Conservation (phyloP, 2,888 invertebrate genomes). For the Seira sanloemensis region DNA sequence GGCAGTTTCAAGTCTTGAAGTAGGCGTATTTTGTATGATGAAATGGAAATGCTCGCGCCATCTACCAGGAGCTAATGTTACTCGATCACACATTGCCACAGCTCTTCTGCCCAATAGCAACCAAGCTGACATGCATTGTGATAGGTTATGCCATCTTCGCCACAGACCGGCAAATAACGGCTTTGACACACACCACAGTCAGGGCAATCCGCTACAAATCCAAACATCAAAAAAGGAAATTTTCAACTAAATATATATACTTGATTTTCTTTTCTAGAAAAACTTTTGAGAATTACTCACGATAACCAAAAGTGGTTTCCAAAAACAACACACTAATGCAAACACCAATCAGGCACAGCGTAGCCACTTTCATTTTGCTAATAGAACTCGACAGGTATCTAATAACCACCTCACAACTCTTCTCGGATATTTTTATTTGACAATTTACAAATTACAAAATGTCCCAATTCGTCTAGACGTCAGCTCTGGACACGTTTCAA, state of each 20-base stretch:
- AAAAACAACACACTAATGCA: conserved; percentile 4
- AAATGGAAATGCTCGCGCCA: too few species aligned
- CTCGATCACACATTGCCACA: too few species aligned
- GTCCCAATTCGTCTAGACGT: background rate
- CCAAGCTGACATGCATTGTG: too few species aligned
- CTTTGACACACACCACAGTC: conserved; percentile 67
- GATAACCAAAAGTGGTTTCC: conserved; percentile 34
- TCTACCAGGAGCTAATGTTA: too few species aligned
- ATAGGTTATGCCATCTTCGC: conserved; percentile 61
- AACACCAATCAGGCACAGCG: background rate
- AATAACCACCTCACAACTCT: background rate
- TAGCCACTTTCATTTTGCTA: background rate
- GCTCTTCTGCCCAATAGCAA: too few species aligned
- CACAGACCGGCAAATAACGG: conserved; percentile 64
- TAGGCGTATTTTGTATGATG: too few species aligned
- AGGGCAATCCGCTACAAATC: conserved; percentile 61
- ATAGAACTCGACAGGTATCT: background rate
- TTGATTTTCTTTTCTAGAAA: background rate
- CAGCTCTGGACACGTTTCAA: background rate
- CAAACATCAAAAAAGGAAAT: background rate
- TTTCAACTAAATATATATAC: conserved; percentile 19
- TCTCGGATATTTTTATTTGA: too few species aligned
- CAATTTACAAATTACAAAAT: background rate
- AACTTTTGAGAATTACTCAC: conserved; percentile 33
- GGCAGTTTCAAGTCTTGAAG: too few species aligned